Conservation (phyloP, 2,113 vertebrate genomes). For the Tachysurus fulvidraco region DNA sequence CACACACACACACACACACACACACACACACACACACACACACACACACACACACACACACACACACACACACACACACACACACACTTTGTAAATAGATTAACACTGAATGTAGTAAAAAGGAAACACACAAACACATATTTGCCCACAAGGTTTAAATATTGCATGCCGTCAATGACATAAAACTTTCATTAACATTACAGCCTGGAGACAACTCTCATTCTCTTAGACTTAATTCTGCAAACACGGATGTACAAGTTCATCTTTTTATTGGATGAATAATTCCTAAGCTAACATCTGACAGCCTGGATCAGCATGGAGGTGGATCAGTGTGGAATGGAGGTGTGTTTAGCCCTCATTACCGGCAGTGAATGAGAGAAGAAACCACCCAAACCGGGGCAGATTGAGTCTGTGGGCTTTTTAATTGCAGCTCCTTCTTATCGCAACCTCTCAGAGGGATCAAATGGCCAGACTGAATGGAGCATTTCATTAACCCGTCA, state of each 20-base stretch:
- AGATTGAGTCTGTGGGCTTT: conserved; percentile 84
- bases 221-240: conserved; percentile 85
- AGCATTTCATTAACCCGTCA: conserved; percentile 95
- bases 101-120: not conserved
- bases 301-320: conserved; percentile 91
- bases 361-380: conserved; percentile 93
- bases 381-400: conserved; percentile 80
- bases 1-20: not conserved
- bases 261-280: conserved; percentile 80
- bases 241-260: conserved; percentile 66
- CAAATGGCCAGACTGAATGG: conserved; percentile 94
- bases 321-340: conserved; percentile 94
- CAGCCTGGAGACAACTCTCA: conserved; percentile 75
- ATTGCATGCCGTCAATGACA: not conserved
- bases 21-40: not conserved
- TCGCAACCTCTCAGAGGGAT: conserved; percentile 96
- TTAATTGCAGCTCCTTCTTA: conserved; percentile 96
- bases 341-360: conserved; percentile 98
- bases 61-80: conserved; percentile 59
- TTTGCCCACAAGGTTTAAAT: too few relatives aligned
- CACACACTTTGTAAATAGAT: conserved; percentile 44
- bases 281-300: conserved; percentile 99
- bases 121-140: not conserved
- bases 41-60: conserved; percentile 58
- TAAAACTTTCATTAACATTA: conserved; percentile 43